A percentile compares a stretch with the other conserved stretches of the same genome.
These are phyloP conservation scores for Drosophila borborema DNA, from an alignment of 2,888 invertebrate genomes.

Conservation along the genomic window DNA sequence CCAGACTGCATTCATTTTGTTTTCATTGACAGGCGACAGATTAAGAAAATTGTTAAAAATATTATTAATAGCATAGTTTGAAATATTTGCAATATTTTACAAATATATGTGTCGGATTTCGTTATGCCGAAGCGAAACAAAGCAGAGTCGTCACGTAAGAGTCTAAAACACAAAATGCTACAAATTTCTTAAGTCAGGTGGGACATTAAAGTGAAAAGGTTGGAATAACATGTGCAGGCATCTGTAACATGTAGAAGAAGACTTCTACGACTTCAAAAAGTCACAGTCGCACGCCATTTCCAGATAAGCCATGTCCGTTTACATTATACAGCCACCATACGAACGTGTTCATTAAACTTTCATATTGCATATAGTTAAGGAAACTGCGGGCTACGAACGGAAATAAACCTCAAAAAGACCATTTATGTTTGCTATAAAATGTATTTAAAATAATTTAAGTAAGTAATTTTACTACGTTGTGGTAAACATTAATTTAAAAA, in stretches of 20 bases:
- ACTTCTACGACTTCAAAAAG: not conserved
- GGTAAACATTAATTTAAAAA: not conserved
- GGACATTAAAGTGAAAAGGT: not conserved
- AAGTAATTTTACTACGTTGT: not conserved
- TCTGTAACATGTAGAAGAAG: not conserved
- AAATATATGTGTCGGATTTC: not conserved
- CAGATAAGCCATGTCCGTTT: not conserved
- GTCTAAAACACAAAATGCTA: not conserved
- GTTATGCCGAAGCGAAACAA: not conserved
- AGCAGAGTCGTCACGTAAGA: not conserved
- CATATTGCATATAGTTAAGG: not conserved
- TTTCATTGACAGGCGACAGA: constrained; percentile 29
- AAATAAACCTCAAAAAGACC: not conserved
- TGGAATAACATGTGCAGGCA: not conserved
- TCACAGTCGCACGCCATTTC: not conserved
- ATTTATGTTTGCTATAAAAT: not conserved
- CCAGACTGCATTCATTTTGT: constrained; percentile 50
- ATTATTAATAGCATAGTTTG: not conserved
- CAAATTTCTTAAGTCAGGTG: not conserved
- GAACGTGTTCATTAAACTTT: constrained; percentile 1
- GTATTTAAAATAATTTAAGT: not conserved
- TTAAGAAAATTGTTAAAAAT: not conserved
- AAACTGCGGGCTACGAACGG: not conserved
- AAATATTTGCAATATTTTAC: not conserved
- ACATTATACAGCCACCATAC: not conserved